Evolutionary conservation across 2,888 invertebrate species (phyloP), one percentile per base, ranked within the genome.

Genomic region (Melieria omissa): DNA sequence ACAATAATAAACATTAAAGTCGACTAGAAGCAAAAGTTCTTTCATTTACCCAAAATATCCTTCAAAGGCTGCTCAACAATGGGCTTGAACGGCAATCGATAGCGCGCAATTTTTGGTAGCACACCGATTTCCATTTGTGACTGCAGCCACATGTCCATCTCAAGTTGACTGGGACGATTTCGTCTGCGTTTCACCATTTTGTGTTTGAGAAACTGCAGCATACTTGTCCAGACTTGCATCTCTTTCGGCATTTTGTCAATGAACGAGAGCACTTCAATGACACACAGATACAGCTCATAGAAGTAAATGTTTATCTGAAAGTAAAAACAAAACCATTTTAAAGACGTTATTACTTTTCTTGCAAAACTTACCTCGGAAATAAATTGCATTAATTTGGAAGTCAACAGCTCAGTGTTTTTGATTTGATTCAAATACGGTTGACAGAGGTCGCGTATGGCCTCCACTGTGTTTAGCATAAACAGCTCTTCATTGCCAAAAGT

Each of bases 91-190:
- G 87, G 87, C 70, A 87, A 77, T 9, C 87, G 84, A 78, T 84
- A 87, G n/a, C 86, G 86, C 0, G 87, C 79, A 45, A 87, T 85
- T 76, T 86, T 86, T 3, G 87, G 88, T 52, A 87, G 73, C 1
- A 86, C 80, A 5, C 86, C 84, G 49, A 83, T 81, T 68, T 86
- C 86, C 45, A 78, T 79, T 69, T 86, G 85, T 5, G 82, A 83
- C 55, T 84, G 82, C 63, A 86, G 74, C 87, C 87, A 87, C 77
- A 82, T 81, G 68, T 87, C 87, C 0, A 81, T 84, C 76, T 87
- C 87, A 12, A 84, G 71, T 70, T 86, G 86, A 0, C 84, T 82
- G 0, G 86, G 83, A 0, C 85, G 82, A 78, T 82, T 82, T 47
- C 80, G 79, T 5, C 87, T 83, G 47, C 84, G 82, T 9, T 77